A percentile compares a stretch with the other conserved stretches of the same genome.
These are phyloP conservation scores for Macrotis lagotis DNA, from an alignment of 2,113 vertebrate genomes.

Conservation along the genomic window DNA sequence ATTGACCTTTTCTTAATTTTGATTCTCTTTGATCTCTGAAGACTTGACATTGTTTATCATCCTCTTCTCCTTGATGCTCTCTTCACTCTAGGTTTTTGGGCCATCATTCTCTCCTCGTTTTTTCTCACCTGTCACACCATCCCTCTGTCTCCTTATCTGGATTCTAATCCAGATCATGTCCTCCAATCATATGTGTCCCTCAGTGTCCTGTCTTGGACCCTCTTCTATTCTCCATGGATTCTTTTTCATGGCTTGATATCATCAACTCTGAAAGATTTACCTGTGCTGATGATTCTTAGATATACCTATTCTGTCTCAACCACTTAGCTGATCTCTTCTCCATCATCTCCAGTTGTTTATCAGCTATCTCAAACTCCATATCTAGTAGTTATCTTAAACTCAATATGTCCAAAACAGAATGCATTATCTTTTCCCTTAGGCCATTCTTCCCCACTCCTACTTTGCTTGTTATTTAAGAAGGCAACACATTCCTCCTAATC, in stretches of 20 bases:
- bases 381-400: neutral
- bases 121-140: neutral
- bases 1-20: neutral
- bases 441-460: neutral
- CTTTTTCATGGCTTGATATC: neutral
- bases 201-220: neutral
- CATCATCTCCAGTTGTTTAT: neutral
- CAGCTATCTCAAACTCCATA: neutral
- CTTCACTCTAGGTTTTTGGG: neutral
- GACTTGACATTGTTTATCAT: neutral
- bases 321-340: neutral
- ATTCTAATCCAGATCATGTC: neutral
- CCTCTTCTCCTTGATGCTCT: neutral
- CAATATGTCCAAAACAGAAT: neutral
- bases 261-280: neutral
- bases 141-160: neutral
- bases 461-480: neutral
- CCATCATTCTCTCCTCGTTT: neutral
- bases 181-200: neutral
- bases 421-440: neutral
- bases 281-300: neutral
- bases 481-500: neutral
- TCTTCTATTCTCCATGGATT: neutral
- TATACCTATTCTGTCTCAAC: neutral
- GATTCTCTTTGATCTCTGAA: neutral